Percentiles rank a stretch among this genome's conserved stretches.
Conservation (phyloP, 2,113 vertebrate species). For the Dromiciops gliroides region DNA sequence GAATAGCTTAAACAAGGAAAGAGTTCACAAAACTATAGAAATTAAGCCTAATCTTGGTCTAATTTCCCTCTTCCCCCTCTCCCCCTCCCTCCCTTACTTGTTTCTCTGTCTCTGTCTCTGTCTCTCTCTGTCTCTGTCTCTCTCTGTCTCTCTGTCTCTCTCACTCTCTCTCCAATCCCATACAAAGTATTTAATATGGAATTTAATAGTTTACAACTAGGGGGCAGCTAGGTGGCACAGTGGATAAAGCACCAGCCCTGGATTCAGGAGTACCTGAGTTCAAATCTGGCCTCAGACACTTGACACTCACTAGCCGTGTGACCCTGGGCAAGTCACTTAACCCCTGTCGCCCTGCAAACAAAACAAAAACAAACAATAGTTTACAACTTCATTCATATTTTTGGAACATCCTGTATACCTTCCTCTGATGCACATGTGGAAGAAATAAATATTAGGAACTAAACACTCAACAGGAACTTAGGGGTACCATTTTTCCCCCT, state of each 20-base stretch:
- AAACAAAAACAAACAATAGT: too few relatives aligned
- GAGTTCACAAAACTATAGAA: background rate
- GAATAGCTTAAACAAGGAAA: background rate
- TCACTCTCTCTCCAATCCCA: background rate
- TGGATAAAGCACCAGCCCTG: too few relatives aligned
- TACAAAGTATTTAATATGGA: background rate
- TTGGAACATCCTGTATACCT: background rate
- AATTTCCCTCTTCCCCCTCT: too few relatives aligned
- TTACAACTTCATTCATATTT: background rate
- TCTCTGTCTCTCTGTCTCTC: background rate
- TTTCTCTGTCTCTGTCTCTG: background rate
- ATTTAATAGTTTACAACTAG: background rate
- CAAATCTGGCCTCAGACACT: too few relatives aligned
- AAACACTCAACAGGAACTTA: conserved; percentile 30
- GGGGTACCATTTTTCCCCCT: conserved; percentile 52
- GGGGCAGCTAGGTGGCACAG: too few relatives aligned
- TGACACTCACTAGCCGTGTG: too few relatives aligned
- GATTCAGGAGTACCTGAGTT: too few relatives aligned
- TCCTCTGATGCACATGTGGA: background rate
- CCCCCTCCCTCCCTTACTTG: background rate
- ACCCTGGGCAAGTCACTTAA: too few relatives aligned
- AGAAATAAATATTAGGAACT: background rate
- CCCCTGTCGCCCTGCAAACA: too few relatives aligned
- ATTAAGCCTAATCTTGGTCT: background rate
- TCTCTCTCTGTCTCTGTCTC: background rate